Conservation (phyloP, 2,113 vertebrate species). For the Labeo catla region DNA sequence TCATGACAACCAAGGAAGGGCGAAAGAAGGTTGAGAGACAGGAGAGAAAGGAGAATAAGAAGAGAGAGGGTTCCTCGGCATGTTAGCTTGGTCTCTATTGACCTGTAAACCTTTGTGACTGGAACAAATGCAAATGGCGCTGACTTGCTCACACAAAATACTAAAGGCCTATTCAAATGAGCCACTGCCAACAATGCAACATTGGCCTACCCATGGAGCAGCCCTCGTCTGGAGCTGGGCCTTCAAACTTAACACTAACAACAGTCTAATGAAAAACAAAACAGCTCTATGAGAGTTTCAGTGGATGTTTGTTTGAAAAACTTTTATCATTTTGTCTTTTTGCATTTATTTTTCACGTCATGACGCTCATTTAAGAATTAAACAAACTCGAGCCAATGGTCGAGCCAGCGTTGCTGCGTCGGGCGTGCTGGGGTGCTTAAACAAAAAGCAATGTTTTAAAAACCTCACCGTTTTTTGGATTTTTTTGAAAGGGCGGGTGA, state of each 20-base stretch:
- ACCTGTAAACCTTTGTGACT: constrained; percentile 97
- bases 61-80: constrained; percentile 63
- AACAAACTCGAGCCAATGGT: not conserved
- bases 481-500: no score
- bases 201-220: constrained; percentile 79
- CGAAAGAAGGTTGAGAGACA: constrained; percentile 57
- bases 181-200: constrained; percentile 85
- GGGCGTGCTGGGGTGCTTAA: not conserved
- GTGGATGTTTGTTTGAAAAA: not conserved
- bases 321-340: not conserved
- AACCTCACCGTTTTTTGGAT: no score
- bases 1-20: constrained; percentile 66
- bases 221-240: constrained; percentile 65
- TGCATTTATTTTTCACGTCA: not conserved
- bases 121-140: constrained; percentile 95
- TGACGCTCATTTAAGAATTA: not conserved
- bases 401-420: not conserved
- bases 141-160: constrained; percentile 89
- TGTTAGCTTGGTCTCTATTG: constrained; percentile 85
- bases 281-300: not conserved
- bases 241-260: constrained; percentile 32
- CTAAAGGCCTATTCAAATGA: constrained; percentile 88
- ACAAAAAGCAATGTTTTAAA: not conserved
- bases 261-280: not conserved
- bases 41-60: constrained; percentile 50